Evolutionary conservation across 2,888 invertebrate species (phyloP), one percentile per base, ranked within the genome.

Genomic region (Barypeithes pellucidus): DNA sequence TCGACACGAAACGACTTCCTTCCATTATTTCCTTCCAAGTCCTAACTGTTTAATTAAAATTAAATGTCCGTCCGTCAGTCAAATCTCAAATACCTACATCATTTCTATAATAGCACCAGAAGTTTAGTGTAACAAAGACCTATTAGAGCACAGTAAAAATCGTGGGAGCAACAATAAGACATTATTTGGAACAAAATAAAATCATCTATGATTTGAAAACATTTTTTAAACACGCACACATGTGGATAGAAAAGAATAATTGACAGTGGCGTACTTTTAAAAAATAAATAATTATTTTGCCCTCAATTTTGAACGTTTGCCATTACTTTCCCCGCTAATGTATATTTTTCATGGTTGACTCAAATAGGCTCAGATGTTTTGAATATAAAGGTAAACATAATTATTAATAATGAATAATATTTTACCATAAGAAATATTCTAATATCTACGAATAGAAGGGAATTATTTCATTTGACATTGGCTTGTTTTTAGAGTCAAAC

Each of bases 121-220:
- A 52, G 45, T 20, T 67, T 52, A 54, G 29, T 33, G 65, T 71
- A 71, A 71, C 71, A 71, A 71, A 71, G 71, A 33, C 45, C 71
- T 60, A 71, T 71, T 71, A 71, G 43, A 60, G 36, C 22, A 71
- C 54, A 29, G 29, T 33, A 63, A 54, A 47, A 59, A 39, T 60
- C 71, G 71, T 71, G 71, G 71, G 71, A 71, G 71, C 65, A 29
- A 66, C 71, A 71, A 71, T 65, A 63, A 59, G 71, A 59, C 65
- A 71, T 54, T 65, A 36, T 39, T 45, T 47, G 24, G 36, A 59
- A 65, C 29, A 65, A 71, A 71, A 71, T 65, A 65, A 43, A 39
- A 66, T 67, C 67, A n/a, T 57, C 57, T 62, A 62, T 20, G 43
- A 57, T 70, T 63, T 50, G 54, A 70, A 70, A 70, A 60, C 66